Evolutionary conservation across 1,140 invertebrate genomes (phyloP).

Genomic region (Seison nebaliae): DNA sequence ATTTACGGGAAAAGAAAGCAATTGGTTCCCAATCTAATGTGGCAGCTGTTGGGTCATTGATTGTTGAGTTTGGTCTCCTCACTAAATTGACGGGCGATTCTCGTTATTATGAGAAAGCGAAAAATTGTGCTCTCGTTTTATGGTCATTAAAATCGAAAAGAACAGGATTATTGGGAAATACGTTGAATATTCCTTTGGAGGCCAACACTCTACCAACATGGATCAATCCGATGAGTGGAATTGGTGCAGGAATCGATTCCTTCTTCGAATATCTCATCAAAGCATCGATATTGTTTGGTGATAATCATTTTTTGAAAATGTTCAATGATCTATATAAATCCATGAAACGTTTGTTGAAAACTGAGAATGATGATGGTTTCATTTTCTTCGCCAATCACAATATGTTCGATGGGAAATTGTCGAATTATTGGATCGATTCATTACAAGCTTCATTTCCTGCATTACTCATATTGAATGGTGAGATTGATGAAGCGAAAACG

Average conservation of each 20-base stretch:
- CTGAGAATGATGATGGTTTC: no score
- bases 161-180: slow-evolving; percentile 37
- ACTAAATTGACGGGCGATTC: slow-evolving; percentile 36
- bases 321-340: slow-evolving; percentile 36
- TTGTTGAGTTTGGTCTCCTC: slow-evolving; percentile 40
- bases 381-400: no score
- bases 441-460: slow-evolving; percentile 39
- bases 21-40: slow-evolving; percentile 35
- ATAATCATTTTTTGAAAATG: slow-evolving; percentile 34
- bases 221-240: slow-evolving; percentile 36
- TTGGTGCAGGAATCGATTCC: slow-evolving; percentile 42
- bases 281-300: slow-evolving; percentile 39
- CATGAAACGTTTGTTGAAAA: slow-evolving; percentile 32
- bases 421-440: slow-evolving; percentile 42
- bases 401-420: slow-evolving; percentile 37
- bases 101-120: slow-evolving; percentile 36
- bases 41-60: slow-evolving; percentile 39
- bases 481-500: slow-evolving; percentile 45
- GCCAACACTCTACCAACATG: no score
- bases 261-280: slow-evolving; percentile 44
- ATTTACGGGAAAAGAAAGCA: slow-evolving; percentile 31
- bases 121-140: slow-evolving; percentile 32
- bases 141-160: slow-evolving; percentile 35
- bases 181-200: slow-evolving; percentile 8
- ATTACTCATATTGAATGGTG: slow-evolving; percentile 38